Percentiles rank a stretch among this genome's conserved stretches.
Conservation (phyloP, 2,888 invertebrate genomes). For the Lasius platythorax region DNA sequence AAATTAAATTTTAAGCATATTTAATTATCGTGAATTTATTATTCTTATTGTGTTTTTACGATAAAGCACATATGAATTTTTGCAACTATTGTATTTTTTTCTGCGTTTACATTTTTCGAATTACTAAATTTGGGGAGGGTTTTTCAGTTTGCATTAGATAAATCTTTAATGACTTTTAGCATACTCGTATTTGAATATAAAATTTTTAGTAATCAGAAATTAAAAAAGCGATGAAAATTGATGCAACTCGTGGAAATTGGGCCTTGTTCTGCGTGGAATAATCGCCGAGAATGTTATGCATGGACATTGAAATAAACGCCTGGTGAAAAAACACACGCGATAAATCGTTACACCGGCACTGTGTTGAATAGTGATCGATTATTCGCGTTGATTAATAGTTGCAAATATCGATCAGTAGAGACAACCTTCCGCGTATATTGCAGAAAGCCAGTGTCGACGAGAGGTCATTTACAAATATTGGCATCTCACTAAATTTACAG, state of each 20-base stretch:
- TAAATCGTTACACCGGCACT: constrained; percentile 66
- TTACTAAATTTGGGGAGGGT: background rate
- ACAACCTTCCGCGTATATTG: constrained; percentile 43
- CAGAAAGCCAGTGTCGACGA: constrained; percentile 24
- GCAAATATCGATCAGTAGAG: constrained; percentile 50
- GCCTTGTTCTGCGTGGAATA: constrained; percentile 52
- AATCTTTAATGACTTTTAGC: background rate
- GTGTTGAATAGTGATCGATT: constrained; percentile 71
- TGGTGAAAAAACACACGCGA: constrained; percentile 67
- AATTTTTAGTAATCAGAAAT: background rate
- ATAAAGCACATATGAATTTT: too few species aligned
- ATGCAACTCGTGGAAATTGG: constrained; percentile 20
- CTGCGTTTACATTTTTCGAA: background rate
- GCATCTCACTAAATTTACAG: constrained; percentile 24
- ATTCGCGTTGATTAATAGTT: constrained; percentile 68
- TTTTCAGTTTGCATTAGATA: background rate
- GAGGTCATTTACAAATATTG: constrained; percentile 32
- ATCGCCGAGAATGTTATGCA: constrained; percentile 50
- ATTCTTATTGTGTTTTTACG: background rate
- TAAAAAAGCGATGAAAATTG: constrained; percentile 1
- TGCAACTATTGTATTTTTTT: background rate
- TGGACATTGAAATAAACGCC: constrained; percentile 64
- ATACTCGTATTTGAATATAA: background rate
- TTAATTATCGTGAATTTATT: constrained; percentile 1
- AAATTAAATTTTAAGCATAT: background rate